A percentile compares a stretch with the other conserved stretches of the same genome.
Evolutionary conservation across 2,113 vertebrate species (phyloP).

Genomic region (Brachyhypopomus gauderio): DNA sequence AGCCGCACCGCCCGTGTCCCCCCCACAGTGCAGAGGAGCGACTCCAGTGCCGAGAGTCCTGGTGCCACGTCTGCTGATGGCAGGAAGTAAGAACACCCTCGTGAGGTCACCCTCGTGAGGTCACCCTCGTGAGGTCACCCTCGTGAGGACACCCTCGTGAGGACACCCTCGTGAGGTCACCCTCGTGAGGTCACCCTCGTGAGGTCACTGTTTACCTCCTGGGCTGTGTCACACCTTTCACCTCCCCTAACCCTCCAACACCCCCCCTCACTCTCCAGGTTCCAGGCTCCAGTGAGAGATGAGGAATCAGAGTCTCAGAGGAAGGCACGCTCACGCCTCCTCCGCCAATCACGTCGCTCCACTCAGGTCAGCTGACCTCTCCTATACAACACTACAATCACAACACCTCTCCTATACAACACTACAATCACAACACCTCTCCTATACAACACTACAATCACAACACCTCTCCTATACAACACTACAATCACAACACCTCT

Average conservation of each 20-base stretch:
- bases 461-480: neutral
- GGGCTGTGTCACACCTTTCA: neutral
- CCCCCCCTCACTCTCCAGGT: constrained; percentile 66
- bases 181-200: too few relatives aligned
- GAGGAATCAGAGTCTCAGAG: constrained; percentile 91
- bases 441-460: neutral
- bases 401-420: neutral
- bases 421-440: neutral
- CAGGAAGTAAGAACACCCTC: constrained; percentile 66
- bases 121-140: neutral
- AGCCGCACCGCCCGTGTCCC: constrained; percentile 79
- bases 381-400: neutral
- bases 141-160: too few relatives aligned
- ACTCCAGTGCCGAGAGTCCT: constrained; percentile 68
- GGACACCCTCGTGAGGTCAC: too few relatives aligned
- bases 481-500: too few relatives aligned
- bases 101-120: neutral
- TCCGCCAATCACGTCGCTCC: constrained; percentile 87
- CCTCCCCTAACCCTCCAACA: too few relatives aligned
- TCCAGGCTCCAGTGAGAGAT: constrained; percentile 84
- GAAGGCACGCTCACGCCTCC: constrained; percentile 86
- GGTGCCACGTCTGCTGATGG: constrained; percentile 66
- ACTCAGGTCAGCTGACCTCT: constrained; percentile 78
- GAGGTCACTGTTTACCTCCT: too few relatives aligned
- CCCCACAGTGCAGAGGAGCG: constrained; percentile 75